phyloP scores from a whole-genome alignment of 2,888 invertebrate genomes.

The Proisotoma minuta region DNA sequence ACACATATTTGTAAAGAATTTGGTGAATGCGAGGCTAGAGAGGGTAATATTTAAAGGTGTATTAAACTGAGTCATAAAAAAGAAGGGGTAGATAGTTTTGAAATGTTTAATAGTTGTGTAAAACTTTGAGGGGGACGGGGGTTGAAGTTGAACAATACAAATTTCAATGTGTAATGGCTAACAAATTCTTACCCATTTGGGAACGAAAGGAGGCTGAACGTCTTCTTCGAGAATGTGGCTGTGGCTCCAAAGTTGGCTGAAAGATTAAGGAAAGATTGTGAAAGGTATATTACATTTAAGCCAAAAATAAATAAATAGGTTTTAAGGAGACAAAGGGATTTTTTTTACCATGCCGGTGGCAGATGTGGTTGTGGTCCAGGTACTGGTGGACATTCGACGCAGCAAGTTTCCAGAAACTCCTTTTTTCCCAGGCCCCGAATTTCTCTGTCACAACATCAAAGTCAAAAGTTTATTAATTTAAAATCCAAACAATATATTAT shows the following conservation, averaged over 20 bases:
- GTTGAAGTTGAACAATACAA: not conserved
- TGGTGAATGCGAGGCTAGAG: too few species aligned
- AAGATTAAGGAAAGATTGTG: not conserved
- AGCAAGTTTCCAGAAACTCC: slow-evolving; percentile 48
- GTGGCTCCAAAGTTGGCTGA: slow-evolving; percentile 58
- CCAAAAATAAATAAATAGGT: not conserved
- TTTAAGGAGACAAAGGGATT: not conserved
- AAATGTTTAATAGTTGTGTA: not conserved
- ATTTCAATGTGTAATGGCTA: not conserved
- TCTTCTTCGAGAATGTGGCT: slow-evolving; percentile 52
- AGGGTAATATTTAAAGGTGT: too few species aligned
- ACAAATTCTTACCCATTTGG: slow-evolving; percentile 47
- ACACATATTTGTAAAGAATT: too few species aligned
- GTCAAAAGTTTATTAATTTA: slow-evolving; percentile 8
- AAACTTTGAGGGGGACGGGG: not conserved
- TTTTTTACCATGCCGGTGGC: slow-evolving; percentile 52
- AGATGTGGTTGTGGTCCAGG: slow-evolving; percentile 55
- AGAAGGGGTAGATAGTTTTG: not conserved
- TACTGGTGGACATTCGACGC: slow-evolving; percentile 54
- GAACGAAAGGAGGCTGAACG: slow-evolving; percentile 52
- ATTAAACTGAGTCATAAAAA: too few species aligned
- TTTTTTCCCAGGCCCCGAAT: slow-evolving; percentile 41
- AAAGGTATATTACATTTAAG: not conserved
- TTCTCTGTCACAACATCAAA: slow-evolving; percentile 29
- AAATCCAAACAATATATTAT: slow-evolving; percentile 1